These are phyloP conservation scores for Drosophila mimica DNA, from an alignment of 2,888 invertebrate species.

Conservation along the genomic window DNA sequence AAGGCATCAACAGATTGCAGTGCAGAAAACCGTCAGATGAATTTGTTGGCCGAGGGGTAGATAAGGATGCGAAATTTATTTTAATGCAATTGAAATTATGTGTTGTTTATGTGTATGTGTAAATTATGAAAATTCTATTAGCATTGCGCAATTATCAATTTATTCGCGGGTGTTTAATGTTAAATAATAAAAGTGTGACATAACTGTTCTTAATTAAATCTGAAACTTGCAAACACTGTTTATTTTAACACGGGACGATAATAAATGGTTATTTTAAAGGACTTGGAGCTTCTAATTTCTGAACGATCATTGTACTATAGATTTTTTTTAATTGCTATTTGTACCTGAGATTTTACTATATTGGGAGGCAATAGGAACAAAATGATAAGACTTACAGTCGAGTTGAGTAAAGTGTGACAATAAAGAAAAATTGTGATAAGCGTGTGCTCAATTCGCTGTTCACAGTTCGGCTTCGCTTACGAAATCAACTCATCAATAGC, in stretches of 20 bases:
- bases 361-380: slow-evolving; percentile 25
- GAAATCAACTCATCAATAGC: slow-evolving; percentile 48
- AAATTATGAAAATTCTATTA: slow-evolving; percentile 1
- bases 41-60: slow-evolving; percentile 29
- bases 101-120: not conserved
- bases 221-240: not conserved
- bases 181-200: slow-evolving; percentile 7
- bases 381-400: slow-evolving; percentile 35
- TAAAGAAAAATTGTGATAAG: not conserved
- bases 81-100: slow-evolving; percentile 29
- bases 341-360: slow-evolving; percentile 1
- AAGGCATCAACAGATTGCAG: slow-evolving; percentile 59
- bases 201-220: slow-evolving; percentile 41
- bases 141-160: slow-evolving; percentile 22
- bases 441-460: slow-evolving; percentile 12
- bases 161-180: slow-evolving; percentile 45
- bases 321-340: not conserved
- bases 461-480: slow-evolving; percentile 28
- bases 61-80: slow-evolving; percentile 37
- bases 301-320: not conserved
- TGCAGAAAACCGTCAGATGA: not conserved
- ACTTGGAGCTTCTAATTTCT: not conserved
- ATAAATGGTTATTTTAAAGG: not conserved
- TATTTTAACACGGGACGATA: not conserved
- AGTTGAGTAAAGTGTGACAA: slow-evolving; percentile 14